A percentile compares a stretch with the other conserved stretches of the same genome.
Evolutionary conservation across 2,113 vertebrate genomes (phyloP).

Genomic region (Melanerpes formicivorus): DNA sequence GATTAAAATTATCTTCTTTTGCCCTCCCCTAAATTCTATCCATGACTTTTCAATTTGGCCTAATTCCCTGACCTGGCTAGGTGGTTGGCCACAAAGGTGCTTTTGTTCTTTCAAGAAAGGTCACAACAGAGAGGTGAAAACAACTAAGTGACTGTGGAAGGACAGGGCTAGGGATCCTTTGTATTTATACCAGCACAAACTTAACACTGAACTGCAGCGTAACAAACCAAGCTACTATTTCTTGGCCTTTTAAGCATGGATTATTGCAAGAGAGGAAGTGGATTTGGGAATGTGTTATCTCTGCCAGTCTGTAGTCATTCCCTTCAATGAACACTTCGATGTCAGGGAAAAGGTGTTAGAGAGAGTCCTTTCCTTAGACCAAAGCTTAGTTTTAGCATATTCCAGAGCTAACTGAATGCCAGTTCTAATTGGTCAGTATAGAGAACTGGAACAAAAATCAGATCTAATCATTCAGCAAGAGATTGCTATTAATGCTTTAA

Average conservation of each 20-base stretch:
- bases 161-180: background rate
- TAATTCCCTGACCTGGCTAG: background rate
- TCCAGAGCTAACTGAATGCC: background rate
- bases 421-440: background rate
- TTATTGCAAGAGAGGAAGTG: background rate
- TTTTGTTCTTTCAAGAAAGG: constrained; percentile 8
- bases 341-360: background rate
- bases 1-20: background rate
- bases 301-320: background rate
- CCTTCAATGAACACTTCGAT: background rate
- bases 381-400: background rate
- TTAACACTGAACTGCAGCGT: background rate
- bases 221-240: background rate
- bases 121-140: background rate
- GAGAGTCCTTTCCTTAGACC: background rate
- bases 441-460: background rate
- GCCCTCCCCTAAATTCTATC: background rate
- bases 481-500: background rate
- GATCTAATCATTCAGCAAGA: background rate
- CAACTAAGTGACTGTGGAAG: background rate
- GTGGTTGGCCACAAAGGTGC: background rate
- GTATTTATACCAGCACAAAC: background rate
- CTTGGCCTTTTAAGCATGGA: background rate
- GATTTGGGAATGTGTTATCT: background rate
- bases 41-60: background rate